Evolutionary conservation across 2,113 vertebrate species (phyloP).

Genomic region (Nycticryphes semicollaris): DNA sequence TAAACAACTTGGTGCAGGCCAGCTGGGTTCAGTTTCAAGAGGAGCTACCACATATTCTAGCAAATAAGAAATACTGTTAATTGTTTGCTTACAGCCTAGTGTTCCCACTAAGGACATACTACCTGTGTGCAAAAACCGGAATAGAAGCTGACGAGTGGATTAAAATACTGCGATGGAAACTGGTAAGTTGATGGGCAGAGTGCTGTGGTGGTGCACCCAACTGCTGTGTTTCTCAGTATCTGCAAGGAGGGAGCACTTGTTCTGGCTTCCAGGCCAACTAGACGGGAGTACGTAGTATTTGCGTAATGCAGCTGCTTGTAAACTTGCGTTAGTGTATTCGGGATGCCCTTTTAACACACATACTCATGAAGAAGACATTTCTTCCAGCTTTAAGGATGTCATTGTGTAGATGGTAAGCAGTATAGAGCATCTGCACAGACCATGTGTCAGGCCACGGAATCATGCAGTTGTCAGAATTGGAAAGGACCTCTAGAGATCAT

Average conservation of each 20-base stretch:
- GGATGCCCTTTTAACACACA: background rate
- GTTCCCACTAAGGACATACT: constrained; percentile 93
- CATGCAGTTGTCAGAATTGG: too few species aligned
- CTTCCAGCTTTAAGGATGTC: background rate
- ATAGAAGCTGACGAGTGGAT: constrained; percentile 98
- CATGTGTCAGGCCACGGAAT: fast-evolving
- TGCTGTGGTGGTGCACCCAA: background rate
- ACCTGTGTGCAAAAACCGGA: constrained; percentile 90
- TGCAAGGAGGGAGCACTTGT: background rate
- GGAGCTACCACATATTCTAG: background rate
- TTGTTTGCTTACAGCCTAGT: constrained; percentile 81
- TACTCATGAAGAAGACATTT: background rate
- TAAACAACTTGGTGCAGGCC: background rate
- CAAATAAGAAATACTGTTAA: background rate
- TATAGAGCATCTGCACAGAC: background rate
- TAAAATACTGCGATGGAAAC: constrained; percentile 92
- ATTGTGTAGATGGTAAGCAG: background rate
- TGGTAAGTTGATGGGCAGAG: constrained; percentile 78
- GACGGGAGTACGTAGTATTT: fast-evolving
- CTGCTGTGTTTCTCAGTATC: background rate
- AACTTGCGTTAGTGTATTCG: background rate
- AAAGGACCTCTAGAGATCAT: too few species aligned
- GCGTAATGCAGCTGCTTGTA: background rate
- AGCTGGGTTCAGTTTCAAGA: background rate
- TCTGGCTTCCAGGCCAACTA: background rate